phyloP scores from a whole-genome alignment of 2,888 invertebrate genomes.

The Drosophila leonis region DNA sequence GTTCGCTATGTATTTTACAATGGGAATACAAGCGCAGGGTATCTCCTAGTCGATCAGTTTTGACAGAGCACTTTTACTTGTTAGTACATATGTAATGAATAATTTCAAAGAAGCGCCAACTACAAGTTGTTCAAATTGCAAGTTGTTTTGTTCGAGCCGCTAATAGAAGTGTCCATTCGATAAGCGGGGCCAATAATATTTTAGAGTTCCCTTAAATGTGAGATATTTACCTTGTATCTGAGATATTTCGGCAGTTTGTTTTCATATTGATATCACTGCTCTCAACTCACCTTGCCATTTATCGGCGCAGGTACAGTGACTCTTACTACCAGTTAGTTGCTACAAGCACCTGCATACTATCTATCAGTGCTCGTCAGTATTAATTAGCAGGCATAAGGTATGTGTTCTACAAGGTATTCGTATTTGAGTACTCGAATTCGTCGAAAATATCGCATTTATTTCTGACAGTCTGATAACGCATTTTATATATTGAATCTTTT shows the following conservation, averaged over 20 bases:
- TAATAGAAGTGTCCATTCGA: constrained; percentile 58
- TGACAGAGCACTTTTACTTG: neutral
- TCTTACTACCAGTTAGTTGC: constrained; percentile 24
- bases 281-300: constrained; percentile 25
- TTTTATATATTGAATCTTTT: constrained; percentile 2
- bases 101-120: neutral
- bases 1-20: too few relatives aligned
- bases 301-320: constrained; percentile 29
- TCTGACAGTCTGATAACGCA: constrained; percentile 40
- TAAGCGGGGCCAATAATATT: constrained; percentile 49
- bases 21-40: too few relatives aligned
- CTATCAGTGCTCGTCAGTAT: constrained; percentile 60
- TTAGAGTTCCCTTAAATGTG: neutral
- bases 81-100: neutral
- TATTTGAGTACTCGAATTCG: constrained; percentile 30
- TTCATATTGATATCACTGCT: constrained; percentile 31
- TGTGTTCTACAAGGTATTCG: constrained; percentile 19
- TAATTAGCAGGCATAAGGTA: constrained; percentile 46
- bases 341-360: constrained; percentile 52
- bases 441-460: constrained; percentile 51
- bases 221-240: neutral
- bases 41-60: neutral
- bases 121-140: neutral
- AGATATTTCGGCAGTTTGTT: constrained; percentile 58
- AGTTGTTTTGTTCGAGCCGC: constrained; percentile 22